Evolutionary conservation across 2,113 vertebrate genomes (phyloP).

Genomic region (Lampris incognitus): DNA sequence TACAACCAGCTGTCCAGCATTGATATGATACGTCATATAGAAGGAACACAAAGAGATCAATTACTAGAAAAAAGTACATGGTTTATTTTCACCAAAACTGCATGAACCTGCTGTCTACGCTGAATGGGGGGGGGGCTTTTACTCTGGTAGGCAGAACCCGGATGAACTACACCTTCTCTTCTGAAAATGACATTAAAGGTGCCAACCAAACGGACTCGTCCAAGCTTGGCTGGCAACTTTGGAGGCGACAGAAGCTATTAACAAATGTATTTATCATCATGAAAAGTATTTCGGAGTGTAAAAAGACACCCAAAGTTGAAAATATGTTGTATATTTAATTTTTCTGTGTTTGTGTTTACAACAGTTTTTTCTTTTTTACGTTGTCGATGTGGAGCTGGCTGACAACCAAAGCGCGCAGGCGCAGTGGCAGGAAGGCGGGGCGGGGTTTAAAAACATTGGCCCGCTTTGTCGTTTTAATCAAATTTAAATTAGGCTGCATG

Average conservation of each 20-base stretch:
- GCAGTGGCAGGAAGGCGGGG: slow-evolving; percentile 27
- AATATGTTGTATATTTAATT: background rate
- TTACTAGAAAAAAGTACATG: no score
- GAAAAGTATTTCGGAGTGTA: background rate
- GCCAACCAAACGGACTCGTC: background rate
- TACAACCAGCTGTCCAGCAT: no score
- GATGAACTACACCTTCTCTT: background rate
- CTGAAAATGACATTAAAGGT: background rate
- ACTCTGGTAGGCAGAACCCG: slow-evolving; percentile 32
- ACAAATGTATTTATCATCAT: background rate
- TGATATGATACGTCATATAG: no score
- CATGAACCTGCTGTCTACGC: no score
- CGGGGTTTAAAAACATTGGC: background rate
- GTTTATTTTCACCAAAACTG: no score
- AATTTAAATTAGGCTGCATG: no score
- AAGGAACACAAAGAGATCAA: no score
- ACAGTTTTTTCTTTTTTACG: slow-evolving; percentile 72
- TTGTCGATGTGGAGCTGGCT: slow-evolving; percentile 82
- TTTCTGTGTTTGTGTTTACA: slow-evolving; percentile 55
- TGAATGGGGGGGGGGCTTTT: background rate
- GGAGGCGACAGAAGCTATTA: background rate
- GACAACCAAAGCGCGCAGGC: slow-evolving; percentile 21
- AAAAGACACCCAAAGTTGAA: background rate
- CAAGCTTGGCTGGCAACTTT: background rate
- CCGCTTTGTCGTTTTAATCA: no score